Percentiles rank a stretch among this genome's conserved stretches.
phyloP scores from a whole-genome alignment of 2,113 vertebrate genomes.

The Odocoileus virginianus region DNA sequence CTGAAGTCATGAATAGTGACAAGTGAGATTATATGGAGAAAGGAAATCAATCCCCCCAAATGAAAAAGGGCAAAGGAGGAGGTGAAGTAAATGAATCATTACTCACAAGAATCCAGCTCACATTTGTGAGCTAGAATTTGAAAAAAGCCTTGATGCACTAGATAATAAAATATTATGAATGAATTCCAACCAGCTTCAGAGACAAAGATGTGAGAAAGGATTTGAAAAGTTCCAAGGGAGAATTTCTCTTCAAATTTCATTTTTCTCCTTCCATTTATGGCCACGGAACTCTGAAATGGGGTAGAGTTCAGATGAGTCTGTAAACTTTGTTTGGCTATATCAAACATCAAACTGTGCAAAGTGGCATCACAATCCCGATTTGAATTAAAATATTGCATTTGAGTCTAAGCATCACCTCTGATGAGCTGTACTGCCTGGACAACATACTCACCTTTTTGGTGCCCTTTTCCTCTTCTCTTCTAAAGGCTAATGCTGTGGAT shows the following conservation, averaged over 20 bases:
- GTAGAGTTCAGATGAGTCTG: not conserved
- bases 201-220: not conserved
- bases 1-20: conserved; percentile 50
- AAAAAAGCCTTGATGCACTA: not conserved
- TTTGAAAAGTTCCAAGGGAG: not conserved
- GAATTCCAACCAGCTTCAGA: conserved; percentile 32
- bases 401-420: not conserved
- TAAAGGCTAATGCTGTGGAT: not conserved
- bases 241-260: not conserved
- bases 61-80: conserved; percentile 51
- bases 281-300: not conserved
- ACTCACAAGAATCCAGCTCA: conserved; percentile 35
- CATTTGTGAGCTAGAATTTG: conserved; percentile 4
- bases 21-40: conserved; percentile 61
- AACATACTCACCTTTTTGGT: not conserved
- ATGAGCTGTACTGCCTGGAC: not conserved
- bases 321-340: not conserved
- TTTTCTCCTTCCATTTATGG: not conserved
- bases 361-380: not conserved
- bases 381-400: not conserved
- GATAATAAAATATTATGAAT: conserved; percentile 31
- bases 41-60: conserved; percentile 66
- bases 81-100: conserved; percentile 61
- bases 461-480: not conserved
- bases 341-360: not conserved